These are phyloP conservation scores for Rhyacophila evoluta DNA, from an alignment of 2,888 invertebrate species.

Conservation along the genomic window DNA sequence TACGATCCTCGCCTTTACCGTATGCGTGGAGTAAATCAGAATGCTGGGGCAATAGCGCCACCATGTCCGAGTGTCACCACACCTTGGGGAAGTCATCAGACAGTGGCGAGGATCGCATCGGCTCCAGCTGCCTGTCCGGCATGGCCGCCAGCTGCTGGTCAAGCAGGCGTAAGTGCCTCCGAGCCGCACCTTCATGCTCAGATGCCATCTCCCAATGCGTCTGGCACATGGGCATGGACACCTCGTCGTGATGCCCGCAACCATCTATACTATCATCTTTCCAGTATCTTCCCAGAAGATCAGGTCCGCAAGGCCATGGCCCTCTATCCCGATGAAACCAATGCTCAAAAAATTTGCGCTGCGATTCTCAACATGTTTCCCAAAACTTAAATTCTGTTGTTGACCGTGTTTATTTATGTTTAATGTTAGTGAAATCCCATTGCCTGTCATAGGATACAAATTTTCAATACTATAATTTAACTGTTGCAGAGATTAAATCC, in stretches of 20 bases:
- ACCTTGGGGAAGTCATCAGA: constrained; percentile 63
- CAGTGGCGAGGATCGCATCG: constrained; percentile 80
- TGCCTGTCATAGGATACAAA: no score
- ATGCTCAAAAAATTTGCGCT: constrained; percentile 91
- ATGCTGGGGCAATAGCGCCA: constrained; percentile 54
- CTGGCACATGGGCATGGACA: constrained; percentile 38
- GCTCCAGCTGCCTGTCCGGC: constrained; percentile 73
- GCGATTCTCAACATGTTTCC: constrained; percentile 83
- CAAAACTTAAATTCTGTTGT: constrained; percentile 62
- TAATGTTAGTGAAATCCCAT: no score
- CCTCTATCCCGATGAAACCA: constrained; percentile 88
- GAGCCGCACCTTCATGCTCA: constrained; percentile 63
- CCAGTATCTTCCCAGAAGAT: constrained; percentile 91
- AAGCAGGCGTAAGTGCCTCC: constrained; percentile 62
- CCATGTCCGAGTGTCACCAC: constrained; percentile 50
- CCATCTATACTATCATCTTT: constrained; percentile 86
- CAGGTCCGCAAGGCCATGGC: constrained; percentile 92
- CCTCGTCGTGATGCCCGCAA: constrained; percentile 74
- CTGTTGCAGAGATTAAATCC: no score
- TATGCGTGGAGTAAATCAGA: constrained; percentile 57
- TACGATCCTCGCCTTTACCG: constrained; percentile 79
- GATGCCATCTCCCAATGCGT: constrained; percentile 49
- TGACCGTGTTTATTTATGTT: no score
- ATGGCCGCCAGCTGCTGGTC: constrained; percentile 56
- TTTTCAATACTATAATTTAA: no score